These are phyloP conservation scores for Platichthys flesus DNA, from an alignment of 2,113 vertebrate genomes.

Conservation along the genomic window DNA sequence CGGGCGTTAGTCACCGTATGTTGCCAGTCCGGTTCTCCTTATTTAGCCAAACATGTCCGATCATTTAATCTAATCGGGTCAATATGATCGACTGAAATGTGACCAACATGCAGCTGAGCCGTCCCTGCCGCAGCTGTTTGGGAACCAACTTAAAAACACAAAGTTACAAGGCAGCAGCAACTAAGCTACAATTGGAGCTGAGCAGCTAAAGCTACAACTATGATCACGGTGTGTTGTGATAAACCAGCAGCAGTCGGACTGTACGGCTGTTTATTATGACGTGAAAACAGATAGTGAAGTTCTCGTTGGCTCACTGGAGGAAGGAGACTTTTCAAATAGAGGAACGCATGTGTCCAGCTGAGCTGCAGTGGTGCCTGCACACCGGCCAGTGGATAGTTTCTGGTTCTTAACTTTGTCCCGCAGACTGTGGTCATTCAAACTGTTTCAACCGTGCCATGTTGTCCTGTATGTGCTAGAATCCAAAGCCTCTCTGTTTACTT, in stretches of 20 bases:
- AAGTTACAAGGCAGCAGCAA: constrained; percentile 28
- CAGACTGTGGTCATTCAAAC: not conserved
- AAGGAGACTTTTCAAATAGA: not conserved
- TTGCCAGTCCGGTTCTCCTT: constrained; percentile 9
- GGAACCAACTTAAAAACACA: not conserved
- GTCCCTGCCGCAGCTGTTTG: not conserved
- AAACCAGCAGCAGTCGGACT: not conserved
- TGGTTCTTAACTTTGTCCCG: not conserved
- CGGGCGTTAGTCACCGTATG: constrained; percentile 24
- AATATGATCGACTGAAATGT: not conserved
- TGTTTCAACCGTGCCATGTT: not conserved
- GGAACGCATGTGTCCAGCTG: not conserved
- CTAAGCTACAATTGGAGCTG: not conserved
- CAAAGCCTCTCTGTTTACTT: not conserved
- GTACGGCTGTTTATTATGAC: not conserved
- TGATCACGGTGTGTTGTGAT: not conserved
- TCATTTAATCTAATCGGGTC: not conserved
- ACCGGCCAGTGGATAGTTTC: not conserved
- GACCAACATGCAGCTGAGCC: not conserved
- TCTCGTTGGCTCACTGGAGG: not conserved
- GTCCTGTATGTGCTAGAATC: not conserved
- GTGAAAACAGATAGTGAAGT: not conserved
- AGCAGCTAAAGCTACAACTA: not conserved
- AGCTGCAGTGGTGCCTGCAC: not conserved
- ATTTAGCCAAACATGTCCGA: not conserved